Percentiles rank a stretch among this genome's conserved stretches.
Evolutionary conservation across 2,113 vertebrate species (phyloP).

Genomic region (Murina feae): DNA sequence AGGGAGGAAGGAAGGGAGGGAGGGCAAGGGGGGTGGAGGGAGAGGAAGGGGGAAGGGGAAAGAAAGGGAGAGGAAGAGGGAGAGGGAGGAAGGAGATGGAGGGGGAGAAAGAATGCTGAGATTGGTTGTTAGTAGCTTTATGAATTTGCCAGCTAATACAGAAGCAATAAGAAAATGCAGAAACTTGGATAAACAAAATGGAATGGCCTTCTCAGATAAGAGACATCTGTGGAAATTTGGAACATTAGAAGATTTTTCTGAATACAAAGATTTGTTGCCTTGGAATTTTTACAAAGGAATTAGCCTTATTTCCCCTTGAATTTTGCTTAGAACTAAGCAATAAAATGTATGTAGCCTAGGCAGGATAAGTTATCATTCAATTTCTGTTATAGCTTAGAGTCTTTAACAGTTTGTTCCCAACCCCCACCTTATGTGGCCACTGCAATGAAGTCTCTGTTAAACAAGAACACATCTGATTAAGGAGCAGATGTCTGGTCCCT

Average conservation of each 20-base stretch:
- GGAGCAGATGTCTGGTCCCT: constrained; percentile 55
- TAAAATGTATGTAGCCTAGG: neutral
- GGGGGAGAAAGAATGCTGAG: neutral
- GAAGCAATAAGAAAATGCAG: neutral
- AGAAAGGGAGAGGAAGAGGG: rapidly evolving
- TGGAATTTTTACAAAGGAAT: neutral
- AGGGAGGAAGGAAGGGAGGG: too few relatives aligned
- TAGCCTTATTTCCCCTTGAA: neutral
- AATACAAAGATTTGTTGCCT: neutral
- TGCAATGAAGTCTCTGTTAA: constrained; percentile 36
- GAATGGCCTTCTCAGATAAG: neutral
- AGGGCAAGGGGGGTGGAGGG: rapidly evolving
- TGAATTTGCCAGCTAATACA: neutral
- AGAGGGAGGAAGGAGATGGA: rapidly evolving
- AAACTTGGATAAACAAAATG: neutral
- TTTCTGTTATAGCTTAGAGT: neutral
- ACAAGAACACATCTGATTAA: constrained; percentile 50
- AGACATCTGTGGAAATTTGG: neutral
- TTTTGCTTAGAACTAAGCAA: constrained; percentile 13
- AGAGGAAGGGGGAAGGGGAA: neutral
- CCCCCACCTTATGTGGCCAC: neutral
- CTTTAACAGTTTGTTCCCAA: neutral
- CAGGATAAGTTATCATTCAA: neutral
- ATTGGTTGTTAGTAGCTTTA: neutral
- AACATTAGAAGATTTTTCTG: neutral